phyloP scores from a whole-genome alignment of 2,113 vertebrate species.

The Colaptes auratus region DNA sequence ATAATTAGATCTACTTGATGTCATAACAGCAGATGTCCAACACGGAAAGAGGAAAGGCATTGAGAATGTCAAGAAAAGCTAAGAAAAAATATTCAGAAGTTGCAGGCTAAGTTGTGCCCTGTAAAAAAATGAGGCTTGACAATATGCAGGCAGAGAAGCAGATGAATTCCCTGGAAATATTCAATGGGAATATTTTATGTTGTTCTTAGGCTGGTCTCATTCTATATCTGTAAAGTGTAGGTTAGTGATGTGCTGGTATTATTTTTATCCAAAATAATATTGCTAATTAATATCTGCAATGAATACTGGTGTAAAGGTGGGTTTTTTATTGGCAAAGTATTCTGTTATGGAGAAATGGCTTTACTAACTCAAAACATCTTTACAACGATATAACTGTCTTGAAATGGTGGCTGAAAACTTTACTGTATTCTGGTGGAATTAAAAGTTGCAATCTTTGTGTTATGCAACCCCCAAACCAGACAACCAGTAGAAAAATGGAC shows the following conservation, averaged over 20 bases:
- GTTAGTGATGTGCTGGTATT: neutral
- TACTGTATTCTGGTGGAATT: neutral
- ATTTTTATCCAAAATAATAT: neutral
- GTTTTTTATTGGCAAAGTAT: neutral
- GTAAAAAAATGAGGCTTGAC: neutral
- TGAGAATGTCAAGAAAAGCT: neutral
- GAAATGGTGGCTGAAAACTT: neutral
- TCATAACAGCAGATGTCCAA: neutral
- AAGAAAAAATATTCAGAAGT: neutral
- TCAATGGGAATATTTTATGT: neutral
- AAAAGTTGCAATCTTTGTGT: neutral
- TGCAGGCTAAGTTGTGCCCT: neutral
- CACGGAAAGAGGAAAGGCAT: neutral
- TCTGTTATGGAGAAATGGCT: neutral
- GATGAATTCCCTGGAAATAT: neutral
- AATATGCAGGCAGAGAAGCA: neutral
- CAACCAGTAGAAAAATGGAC: neutral
- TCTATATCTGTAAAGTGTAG: neutral
- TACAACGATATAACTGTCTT: neutral
- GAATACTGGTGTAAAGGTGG: neutral
- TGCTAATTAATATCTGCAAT: neutral
- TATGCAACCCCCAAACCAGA: neutral
- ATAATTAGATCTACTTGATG: neutral
- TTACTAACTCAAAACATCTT: neutral
- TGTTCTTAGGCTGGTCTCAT: neutral